These are phyloP conservation scores for Leucosticte australis DNA, from an alignment of 2,113 vertebrate species.

Conservation along the genomic window DNA sequence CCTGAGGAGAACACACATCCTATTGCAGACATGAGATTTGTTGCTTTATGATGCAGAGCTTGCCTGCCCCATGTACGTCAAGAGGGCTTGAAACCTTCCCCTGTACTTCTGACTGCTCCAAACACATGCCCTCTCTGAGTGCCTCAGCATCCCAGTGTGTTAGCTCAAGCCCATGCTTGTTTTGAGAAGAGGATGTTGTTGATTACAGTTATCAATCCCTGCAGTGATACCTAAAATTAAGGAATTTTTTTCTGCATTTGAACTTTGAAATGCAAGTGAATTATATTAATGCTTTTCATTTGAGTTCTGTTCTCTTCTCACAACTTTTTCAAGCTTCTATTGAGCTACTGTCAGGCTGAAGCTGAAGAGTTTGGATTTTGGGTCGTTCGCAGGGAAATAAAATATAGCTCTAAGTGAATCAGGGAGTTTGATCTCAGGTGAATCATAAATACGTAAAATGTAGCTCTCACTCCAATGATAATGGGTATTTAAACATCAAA, in stretches of 20 bases:
- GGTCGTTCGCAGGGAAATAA: not conserved
- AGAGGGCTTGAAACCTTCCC: not conserved
- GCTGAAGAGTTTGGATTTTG: not conserved
- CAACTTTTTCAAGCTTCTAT: not conserved
- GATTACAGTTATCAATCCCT: not conserved
- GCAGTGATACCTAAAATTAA: not conserved
- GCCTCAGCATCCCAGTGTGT: not conserved
- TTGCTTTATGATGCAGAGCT: not conserved
- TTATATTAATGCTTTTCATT: not conserved
- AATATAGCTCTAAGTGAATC: not conserved
- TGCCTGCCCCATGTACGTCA: not conserved
- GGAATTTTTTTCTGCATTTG: not conserved
- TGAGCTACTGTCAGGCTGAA: not conserved
- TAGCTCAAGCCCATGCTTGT: not conserved
- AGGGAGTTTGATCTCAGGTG: not conserved
- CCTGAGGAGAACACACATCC: not conserved
- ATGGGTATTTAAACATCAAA: constrained; percentile 2
- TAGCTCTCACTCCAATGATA: not conserved
- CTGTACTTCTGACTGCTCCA: not conserved
- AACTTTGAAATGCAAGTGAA: not conserved
- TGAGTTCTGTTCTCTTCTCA: not conserved
- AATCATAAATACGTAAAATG: not conserved
- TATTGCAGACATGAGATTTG: not conserved
- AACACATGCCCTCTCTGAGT: not conserved
- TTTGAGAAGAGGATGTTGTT: not conserved